These are phyloP conservation scores for Caenorhabditis sp. DNA, from an alignment of 2,888 invertebrate species.

Conservation along the genomic window DNA sequence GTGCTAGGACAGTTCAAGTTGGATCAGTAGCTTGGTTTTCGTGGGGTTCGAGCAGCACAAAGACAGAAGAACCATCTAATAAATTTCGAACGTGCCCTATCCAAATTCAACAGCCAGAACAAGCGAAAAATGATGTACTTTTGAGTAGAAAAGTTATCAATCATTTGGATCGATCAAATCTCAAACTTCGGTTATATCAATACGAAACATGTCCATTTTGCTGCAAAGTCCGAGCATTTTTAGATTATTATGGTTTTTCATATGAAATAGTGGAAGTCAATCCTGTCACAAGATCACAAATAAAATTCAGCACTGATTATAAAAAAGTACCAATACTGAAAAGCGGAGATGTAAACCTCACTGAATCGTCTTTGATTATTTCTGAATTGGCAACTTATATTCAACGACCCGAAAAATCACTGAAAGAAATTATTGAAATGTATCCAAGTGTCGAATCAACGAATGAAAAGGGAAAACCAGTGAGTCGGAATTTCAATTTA, in stretches of 20 bases:
- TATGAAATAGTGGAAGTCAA: constrained; percentile 97
- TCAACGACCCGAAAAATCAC: constrained; percentile 72
- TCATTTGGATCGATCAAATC: constrained; percentile 64
- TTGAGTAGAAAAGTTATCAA: constrained; percentile 59
- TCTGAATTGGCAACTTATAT: constrained; percentile 85
- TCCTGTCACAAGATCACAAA: constrained; percentile 87
- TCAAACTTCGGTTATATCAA: constrained; percentile 89
- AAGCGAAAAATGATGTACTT: constrained; percentile 43
- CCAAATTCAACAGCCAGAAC: constrained; percentile 46
- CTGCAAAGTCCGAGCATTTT: constrained; percentile 78
- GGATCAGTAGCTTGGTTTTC: constrained; percentile 34
- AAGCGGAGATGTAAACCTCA: constrained; percentile 77
- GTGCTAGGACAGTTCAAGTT: constrained; percentile 25
- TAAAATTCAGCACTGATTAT: constrained; percentile 86
- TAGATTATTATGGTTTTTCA: constrained; percentile 90
- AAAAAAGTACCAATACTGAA: constrained; percentile 79
- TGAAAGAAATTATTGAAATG: constrained; percentile 82
- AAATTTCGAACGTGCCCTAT: constrained; percentile 42
- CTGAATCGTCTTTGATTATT: constrained; percentile 92
- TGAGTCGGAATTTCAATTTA: constrained; percentile 3
- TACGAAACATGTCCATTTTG: constrained; percentile 84
- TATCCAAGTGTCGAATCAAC: constrained; percentile 79
- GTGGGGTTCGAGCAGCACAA: constrained; percentile 23
- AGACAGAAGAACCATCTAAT: constrained; percentile 18
- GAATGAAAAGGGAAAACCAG: constrained; percentile 49